Percentiles rank a stretch among this genome's conserved stretches.
phyloP scores from a whole-genome alignment of 92 coral and sea anemone genomes.

The Desmophyllum pertusum region DNA sequence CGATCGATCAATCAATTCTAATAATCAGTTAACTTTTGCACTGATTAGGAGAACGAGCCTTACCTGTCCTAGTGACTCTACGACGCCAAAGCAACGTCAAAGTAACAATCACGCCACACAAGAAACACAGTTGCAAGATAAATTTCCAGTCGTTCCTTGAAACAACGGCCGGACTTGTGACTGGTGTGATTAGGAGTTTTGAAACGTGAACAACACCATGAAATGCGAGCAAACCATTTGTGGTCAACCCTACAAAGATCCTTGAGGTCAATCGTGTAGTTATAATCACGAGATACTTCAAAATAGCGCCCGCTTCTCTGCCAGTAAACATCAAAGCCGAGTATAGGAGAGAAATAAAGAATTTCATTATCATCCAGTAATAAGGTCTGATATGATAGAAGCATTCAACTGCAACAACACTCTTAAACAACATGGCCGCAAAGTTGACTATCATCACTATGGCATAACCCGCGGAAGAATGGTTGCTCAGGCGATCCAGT shows the following conservation, averaged over 20 bases:
- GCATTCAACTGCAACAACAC: background rate
- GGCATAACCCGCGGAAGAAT: background rate
- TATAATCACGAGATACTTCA: background rate
- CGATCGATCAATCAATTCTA: background rate
- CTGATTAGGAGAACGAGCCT: too few species aligned
- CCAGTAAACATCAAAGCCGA: background rate
- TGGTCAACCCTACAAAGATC: background rate
- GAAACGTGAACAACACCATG: background rate
- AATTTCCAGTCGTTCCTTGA: background rate
- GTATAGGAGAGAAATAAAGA: background rate
- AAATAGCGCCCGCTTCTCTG: background rate
- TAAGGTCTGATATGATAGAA: conserved; percentile 16
- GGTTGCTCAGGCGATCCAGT: conserved; percentile 5
- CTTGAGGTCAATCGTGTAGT: background rate
- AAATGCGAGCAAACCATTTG: background rate
- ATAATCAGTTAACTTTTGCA: background rate
- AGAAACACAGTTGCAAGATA: background rate
- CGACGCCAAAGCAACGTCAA: background rate
- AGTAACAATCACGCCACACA: background rate
- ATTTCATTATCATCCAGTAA: conserved; percentile 3
- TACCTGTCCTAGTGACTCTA: background rate
- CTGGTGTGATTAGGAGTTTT: background rate
- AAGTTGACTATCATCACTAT: background rate
- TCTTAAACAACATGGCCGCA: conserved; percentile 1
- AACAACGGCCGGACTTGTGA: background rate